Evolutionary conservation across 2,113 vertebrate species (phyloP).

Genomic region (Eulacestoma nigropectus): DNA sequence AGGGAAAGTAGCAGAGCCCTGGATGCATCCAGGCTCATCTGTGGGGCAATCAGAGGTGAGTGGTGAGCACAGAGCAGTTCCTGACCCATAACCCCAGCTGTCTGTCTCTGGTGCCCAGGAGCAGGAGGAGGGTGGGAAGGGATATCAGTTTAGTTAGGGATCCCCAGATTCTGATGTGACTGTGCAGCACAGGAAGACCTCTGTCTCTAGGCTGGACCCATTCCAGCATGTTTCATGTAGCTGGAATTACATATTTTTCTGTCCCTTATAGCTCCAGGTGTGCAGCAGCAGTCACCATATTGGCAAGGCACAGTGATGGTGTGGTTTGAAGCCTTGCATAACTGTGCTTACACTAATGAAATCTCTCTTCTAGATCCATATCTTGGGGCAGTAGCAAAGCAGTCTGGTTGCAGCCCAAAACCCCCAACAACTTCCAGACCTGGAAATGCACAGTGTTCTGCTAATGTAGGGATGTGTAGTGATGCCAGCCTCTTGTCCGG

Average conservation of each 20-base stretch:
- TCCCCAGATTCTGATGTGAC: background rate
- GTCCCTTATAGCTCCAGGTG: background rate
- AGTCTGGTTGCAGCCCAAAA: background rate
- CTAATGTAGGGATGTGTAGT: background rate
- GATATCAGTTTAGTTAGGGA: background rate
- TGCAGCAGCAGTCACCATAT: background rate
- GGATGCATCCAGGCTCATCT: background rate
- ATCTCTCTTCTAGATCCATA: background rate
- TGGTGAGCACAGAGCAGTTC: background rate
- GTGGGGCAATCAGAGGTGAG: fast-evolving
- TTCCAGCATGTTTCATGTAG: background rate
- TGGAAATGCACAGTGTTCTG: background rate
- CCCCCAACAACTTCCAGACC: slow-evolving; percentile 14
- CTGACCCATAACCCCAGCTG: background rate
- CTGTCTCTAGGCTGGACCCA: background rate
- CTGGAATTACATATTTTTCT: background rate
- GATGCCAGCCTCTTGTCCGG: slow-evolving; percentile 2
- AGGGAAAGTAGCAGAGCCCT: background rate
- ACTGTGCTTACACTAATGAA: background rate
- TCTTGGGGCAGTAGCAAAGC: background rate
- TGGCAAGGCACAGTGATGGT: background rate
- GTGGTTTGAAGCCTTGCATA: background rate
- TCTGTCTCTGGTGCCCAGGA: background rate
- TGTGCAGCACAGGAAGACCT: background rate
- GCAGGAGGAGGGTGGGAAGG: background rate